Evolutionary conservation across 1,140 invertebrate species (phyloP), one percentile per base, ranked within the genome.

Genomic region (Drosophila athabasca): DNA sequence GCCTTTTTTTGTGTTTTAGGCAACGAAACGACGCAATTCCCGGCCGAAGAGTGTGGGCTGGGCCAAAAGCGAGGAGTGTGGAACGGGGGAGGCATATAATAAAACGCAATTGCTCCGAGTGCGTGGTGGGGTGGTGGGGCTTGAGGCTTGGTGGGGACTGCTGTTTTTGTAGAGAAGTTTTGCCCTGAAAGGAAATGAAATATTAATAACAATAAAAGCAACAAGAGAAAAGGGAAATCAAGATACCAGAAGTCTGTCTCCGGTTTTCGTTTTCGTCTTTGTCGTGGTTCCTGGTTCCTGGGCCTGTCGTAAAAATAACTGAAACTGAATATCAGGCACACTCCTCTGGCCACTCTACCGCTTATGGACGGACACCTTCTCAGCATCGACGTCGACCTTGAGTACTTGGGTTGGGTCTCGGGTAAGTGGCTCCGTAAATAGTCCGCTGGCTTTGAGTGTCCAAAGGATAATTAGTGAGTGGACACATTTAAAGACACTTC

Each of bases 121-220:
- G 58, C 59, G 57, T 59, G 43, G n/a, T 45, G 43, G 17, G 13
- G 19, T 11, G 46, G 35, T 6, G 29, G 29, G 31, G 29, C 7
- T 39, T 6, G 24, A 3, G 24, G 24, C 24, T 26, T 5, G 24
- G 5, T 5, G 24, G 5, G 17, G 15, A 35, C 22, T 51, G 49
- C 49, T 43, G 31, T 13, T n/a, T 31, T 31, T 29, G 24, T 51
- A 35, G 31, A 3, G 52, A 41, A 69, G 44, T 46, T 26, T 26
- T 39, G 35, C n/a, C 35, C 65, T 45, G 13, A 67, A 67, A 75
- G 72, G 72, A 76, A 76, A 76, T 76, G 72, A 76, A 76, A 76
- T 76, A 76, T 76, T 76, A 76, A 76, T 76, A 75, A 76, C 71
- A 76, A 76, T 76, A 57, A 67, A 76, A 67, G 72, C 72, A 76